phyloP scores from a whole-genome alignment of 2,113 vertebrate genomes.

The Microtus ochrogaster region DNA sequence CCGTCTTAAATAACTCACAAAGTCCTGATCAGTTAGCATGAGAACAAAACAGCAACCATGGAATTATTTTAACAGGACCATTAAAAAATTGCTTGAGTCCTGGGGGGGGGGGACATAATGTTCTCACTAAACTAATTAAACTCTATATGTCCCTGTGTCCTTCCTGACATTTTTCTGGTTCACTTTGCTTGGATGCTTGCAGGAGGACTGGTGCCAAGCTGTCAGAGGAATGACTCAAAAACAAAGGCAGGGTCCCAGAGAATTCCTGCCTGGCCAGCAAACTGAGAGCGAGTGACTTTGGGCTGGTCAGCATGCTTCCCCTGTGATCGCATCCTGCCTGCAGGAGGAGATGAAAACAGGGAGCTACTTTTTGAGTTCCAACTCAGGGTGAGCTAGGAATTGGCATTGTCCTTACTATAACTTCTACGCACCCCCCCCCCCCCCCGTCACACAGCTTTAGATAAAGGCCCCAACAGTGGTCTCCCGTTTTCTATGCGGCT shows the following conservation, averaged over 20 bases:
- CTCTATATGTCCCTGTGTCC: constrained; percentile 85
- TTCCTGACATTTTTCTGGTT: constrained; percentile 88
- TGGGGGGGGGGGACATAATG: constrained; percentile 67
- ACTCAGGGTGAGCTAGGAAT: constrained; percentile 78
- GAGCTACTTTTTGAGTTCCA: constrained; percentile 79
- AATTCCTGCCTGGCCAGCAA: constrained; percentile 84
- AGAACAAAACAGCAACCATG: constrained; percentile 85
- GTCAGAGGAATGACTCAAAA: constrained; percentile 86
- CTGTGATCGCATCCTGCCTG: constrained; percentile 83
- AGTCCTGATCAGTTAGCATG: constrained; percentile 82
- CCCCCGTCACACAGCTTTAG: constrained; percentile 59
- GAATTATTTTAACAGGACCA: constrained; percentile 87
- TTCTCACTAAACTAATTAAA: constrained; percentile 87
- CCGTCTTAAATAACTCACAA: constrained; percentile 73
- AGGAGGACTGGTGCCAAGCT: constrained; percentile 84
- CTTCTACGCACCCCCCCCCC: not conserved
- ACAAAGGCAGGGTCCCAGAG: constrained; percentile 86
- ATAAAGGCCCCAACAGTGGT: constrained; percentile 62
- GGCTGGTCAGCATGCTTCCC: constrained; percentile 85
- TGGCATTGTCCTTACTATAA: constrained; percentile 74
- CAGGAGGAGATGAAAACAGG: constrained; percentile 82
- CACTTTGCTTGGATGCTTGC: constrained; percentile 86
- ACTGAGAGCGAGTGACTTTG: constrained; percentile 85
- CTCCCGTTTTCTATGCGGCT: constrained; percentile 60
- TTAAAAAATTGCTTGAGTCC: constrained; percentile 83